Conservation (phyloP, 1,140 invertebrate species). For the Periplaneta americana region DNA sequence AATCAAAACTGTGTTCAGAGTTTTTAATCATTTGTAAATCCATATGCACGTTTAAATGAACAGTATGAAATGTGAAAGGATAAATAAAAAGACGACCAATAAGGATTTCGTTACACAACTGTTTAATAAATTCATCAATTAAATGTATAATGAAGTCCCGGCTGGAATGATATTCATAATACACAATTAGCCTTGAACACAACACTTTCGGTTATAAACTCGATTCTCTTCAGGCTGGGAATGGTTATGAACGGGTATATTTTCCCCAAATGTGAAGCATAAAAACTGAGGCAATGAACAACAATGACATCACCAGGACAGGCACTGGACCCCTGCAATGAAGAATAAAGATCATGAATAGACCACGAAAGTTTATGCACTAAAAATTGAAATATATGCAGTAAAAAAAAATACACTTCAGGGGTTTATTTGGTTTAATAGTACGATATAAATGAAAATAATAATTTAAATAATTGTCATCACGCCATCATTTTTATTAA, state of each 20-base stretch:
- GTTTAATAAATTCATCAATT: not conserved
- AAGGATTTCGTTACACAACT: not conserved
- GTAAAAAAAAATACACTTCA: too few species aligned
- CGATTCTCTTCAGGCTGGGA: too few species aligned
- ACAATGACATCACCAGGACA: conserved; percentile 96
- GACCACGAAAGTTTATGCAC: too few species aligned
- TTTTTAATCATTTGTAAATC: not conserved
- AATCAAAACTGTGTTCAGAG: not conserved
- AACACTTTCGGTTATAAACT: not conserved
- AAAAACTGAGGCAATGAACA: conserved; percentile 99
- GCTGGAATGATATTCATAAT: not conserved
- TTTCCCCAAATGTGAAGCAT: conserved; percentile 99
- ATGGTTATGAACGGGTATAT: conserved; percentile 87
- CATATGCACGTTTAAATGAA: not conserved
- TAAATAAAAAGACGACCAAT: not conserved
- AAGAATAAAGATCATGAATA: too few species aligned
- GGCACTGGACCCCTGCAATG: conserved; percentile 92
- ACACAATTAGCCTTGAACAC: not conserved
- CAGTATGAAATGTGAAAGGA: not conserved
- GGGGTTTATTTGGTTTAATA: too few species aligned
- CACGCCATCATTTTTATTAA: too few species aligned
- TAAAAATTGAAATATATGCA: too few species aligned
- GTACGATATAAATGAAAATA: too few species aligned
- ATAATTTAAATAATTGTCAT: too few species aligned
- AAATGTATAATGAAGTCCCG: not conserved